Conservation (phyloP, 2,888 invertebrate species). For the Gymnosoma rotundatum region DNA sequence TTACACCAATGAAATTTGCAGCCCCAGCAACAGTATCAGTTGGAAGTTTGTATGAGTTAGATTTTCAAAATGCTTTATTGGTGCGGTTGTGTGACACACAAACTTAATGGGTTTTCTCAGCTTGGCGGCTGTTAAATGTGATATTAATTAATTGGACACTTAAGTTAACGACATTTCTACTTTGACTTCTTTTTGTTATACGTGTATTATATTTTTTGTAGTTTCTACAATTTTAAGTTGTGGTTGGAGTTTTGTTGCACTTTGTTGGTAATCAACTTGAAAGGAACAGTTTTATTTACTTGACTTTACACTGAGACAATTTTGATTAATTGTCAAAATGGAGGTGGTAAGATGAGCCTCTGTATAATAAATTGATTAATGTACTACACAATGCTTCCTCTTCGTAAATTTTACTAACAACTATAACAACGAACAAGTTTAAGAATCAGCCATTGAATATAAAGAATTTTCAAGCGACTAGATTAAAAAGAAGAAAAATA, state of each 20-base stretch:
- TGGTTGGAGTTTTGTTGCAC: conserved; percentile 25
- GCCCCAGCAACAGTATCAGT: conserved; percentile 63
- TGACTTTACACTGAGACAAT: conserved; percentile 79
- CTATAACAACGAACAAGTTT: background rate
- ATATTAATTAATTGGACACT: conserved; percentile 83
- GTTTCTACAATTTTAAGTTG: conserved; percentile 32
- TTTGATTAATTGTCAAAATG: conserved; percentile 81
- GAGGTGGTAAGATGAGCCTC: conserved; percentile 71
- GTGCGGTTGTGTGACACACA: conserved; percentile 77
- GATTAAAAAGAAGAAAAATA: too few relatives aligned
- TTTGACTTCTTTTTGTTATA: conserved; percentile 66
- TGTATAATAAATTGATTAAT: conserved; percentile 68
- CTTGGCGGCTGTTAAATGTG: conserved; percentile 83
- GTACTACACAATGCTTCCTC: conserved; percentile 49
- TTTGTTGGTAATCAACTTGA: conserved; percentile 46
- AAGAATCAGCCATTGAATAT: conserved; percentile 25
- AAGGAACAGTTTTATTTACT: conserved; percentile 66
- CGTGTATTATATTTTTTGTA: conserved; percentile 66
- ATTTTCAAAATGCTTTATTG: conserved; percentile 48
- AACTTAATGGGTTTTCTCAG: conserved; percentile 82
- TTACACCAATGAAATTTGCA: conserved; percentile 59
- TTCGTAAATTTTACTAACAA: conserved; percentile 39
- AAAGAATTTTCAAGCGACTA: conserved; percentile 45
- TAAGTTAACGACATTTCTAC: conserved; percentile 82
- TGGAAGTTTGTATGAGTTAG: conserved; percentile 48